Evolutionary conservation across 2,113 vertebrate species (phyloP).

Genomic region (Rutilus rutilus): DNA sequence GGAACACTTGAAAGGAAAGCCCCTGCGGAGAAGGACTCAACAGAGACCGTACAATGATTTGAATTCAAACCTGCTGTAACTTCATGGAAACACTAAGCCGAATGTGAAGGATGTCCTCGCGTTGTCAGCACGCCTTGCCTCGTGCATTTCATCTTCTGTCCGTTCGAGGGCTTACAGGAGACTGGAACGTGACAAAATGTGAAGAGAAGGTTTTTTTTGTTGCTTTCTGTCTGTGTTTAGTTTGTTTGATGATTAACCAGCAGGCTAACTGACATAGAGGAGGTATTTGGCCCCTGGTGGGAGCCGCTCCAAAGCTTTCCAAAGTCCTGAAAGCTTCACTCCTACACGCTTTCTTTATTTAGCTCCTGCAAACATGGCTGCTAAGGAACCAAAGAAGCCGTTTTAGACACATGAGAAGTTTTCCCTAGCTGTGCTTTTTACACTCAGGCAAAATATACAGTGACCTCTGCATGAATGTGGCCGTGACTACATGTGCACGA

Average conservation of each 20-base stretch:
- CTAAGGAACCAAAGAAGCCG: slow-evolving; percentile 35
- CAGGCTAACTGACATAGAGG: slow-evolving; percentile 58
- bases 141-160: slow-evolving; percentile 36
- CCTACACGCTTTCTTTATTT: slow-evolving; percentile 52
- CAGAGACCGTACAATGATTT: slow-evolving; percentile 42
- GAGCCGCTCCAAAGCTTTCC: slow-evolving; percentile 54
- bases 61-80: slow-evolving; percentile 51
- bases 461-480: slow-evolving; percentile 23
- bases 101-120: slow-evolving; percentile 44
- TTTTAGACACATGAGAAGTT: slow-evolving; percentile 37
- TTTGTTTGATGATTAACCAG: slow-evolving; percentile 62
- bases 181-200: slow-evolving; percentile 56
- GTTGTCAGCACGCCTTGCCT: slow-evolving; percentile 45
- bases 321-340: slow-evolving; percentile 53
- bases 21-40: slow-evolving; percentile 48
- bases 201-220: slow-evolving; percentile 50
- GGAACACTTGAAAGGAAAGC: slow-evolving; percentile 47
- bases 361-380: slow-evolving; percentile 46
- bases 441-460: slow-evolving; percentile 15
- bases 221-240: slow-evolving; percentile 53
- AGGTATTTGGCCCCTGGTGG: slow-evolving; percentile 60
- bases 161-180: slow-evolving; percentile 40
- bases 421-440: slow-evolving; percentile 25
- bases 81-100: slow-evolving; percentile 46
- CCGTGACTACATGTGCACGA: not conserved